phyloP scores from a whole-genome alignment of 2,888 invertebrate species.

The Crioceris asparagi region DNA sequence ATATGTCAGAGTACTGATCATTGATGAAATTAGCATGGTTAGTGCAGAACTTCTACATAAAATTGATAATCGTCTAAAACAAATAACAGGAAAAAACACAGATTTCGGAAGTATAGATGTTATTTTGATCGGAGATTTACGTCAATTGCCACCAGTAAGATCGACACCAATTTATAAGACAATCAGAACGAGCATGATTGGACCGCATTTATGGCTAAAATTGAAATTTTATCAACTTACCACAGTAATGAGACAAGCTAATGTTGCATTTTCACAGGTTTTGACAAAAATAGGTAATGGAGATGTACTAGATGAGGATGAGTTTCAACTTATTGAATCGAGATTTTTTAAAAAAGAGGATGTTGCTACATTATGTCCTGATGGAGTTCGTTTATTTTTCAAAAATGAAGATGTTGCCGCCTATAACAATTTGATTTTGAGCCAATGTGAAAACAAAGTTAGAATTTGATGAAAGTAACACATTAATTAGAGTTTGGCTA shows the following conservation, averaged over 20 bases:
- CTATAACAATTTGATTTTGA: not conserved
- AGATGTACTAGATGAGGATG: not conserved
- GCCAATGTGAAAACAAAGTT: not conserved
- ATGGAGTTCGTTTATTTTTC: not conserved
- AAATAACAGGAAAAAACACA: too few relatives aligned
- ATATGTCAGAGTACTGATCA: too few relatives aligned
- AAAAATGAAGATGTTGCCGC: not conserved
- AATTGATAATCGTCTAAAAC: too few relatives aligned
- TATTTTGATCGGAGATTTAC: too few relatives aligned
- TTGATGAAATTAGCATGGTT: too few relatives aligned
- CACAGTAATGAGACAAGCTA: slow-evolving; percentile 29
- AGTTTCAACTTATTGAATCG: not conserved
- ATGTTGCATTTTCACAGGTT: slow-evolving; percentile 25
- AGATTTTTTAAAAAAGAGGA: not conserved
- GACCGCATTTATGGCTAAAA: slow-evolving; percentile 27
- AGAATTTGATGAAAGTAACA: too few relatives aligned
- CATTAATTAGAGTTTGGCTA: too few relatives aligned
- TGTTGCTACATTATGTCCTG: not conserved
- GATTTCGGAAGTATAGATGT: too few relatives aligned
- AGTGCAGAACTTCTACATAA: too few relatives aligned
- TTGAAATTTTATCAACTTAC: slow-evolving; percentile 27
- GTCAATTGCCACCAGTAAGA: too few relatives aligned
- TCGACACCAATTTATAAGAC: too few relatives aligned
- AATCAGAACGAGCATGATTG: too few relatives aligned
- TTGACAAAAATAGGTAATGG: slow-evolving; percentile 1